Evolutionary conservation across 1,140 invertebrate genomes (phyloP), one percentile per base, ranked within the genome.

Genomic region (Meloidogyne exigua): DNA sequence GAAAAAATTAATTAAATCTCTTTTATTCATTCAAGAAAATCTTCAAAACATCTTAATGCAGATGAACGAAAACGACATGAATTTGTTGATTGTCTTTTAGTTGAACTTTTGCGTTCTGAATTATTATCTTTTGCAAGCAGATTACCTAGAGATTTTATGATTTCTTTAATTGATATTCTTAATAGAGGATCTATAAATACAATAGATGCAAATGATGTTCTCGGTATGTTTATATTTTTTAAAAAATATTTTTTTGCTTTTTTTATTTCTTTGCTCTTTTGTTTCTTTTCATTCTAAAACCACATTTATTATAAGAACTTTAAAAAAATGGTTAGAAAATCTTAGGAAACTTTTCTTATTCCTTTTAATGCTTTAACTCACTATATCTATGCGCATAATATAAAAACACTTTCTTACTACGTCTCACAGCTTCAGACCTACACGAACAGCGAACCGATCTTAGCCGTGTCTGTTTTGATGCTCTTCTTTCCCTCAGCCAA

Each of bases 151-250:
- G 92, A 93, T 79, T 95, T 95, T 88, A 92, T 95, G 76, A 90
- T 93, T 80, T 91, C 92, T 86, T 91, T 95, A 65, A 93, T 98
- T 75, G 92, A 93, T 82, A 90, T 98, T 57, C 90, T 98, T 25
- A 96, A 96, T 88, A 92, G 92, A 85, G 95, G 95, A 0, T 95
- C 95, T 15, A 94, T 96, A 85, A 93, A 80, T 28, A 81, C 81
- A 26, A 80, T 87, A 18, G 86, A 87, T 75, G 68, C 82, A 12
- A 81, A 81, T 65, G 86, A 87, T 78, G 78, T 84, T 57, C 69
- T 87, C 25, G 85, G 85, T 87, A 76, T 74, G 80, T 75, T 25
- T 62, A 39, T 39, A 9, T 39, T 9, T 36, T 23, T 42, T n/a
- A n/a, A n/a, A n/a, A n/a, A n/a, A 32, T 66, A 15, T 39, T 67